These are phyloP conservation scores for Sphenopsis melanotis DNA, from an alignment of 2,797 vertebrate species.

Conservation along the genomic window DNA sequence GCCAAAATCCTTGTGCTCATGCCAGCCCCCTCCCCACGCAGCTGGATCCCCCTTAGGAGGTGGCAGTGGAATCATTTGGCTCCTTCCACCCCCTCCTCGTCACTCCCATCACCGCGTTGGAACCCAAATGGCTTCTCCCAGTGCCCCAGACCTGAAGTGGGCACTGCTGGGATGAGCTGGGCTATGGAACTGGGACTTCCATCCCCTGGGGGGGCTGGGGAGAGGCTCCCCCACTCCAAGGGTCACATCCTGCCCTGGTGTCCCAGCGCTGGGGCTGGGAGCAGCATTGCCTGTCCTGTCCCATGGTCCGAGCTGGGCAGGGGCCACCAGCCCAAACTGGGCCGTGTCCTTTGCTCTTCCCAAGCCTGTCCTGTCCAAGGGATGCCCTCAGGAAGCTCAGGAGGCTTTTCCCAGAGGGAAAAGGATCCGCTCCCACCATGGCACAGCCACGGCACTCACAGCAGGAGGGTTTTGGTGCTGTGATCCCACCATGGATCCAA, in stretches of 20 bases:
- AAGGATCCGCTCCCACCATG: rapidly evolving
- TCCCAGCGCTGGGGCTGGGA: rapidly evolving
- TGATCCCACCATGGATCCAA: rapidly evolving
- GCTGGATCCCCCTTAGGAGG: background rate
- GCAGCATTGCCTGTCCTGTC: background rate
- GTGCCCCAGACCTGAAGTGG: rapidly evolving
- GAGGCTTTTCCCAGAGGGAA: background rate
- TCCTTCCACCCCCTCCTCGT: background rate
- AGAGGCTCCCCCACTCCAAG: rapidly evolving
- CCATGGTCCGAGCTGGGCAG: background rate
- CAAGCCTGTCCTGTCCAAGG: rapidly evolving
- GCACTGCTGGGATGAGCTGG: background rate
- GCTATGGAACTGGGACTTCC: rapidly evolving
- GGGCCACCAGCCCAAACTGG: background rate
- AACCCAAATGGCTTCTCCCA: background rate
- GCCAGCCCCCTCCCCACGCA: background rate
- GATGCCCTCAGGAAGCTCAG: rapidly evolving
- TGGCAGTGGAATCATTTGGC: background rate
- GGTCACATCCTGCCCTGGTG: background rate
- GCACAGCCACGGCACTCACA: rapidly evolving
- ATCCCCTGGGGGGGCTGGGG: background rate
- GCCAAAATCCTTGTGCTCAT: rapidly evolving
- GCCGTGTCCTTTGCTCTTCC: background rate
- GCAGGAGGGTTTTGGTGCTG: rapidly evolving
- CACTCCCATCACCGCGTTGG: rapidly evolving